Base-by-base conservation (phyloP, 1,140 invertebrate genomes). In the Paralvinella palmiformis region DNA sequence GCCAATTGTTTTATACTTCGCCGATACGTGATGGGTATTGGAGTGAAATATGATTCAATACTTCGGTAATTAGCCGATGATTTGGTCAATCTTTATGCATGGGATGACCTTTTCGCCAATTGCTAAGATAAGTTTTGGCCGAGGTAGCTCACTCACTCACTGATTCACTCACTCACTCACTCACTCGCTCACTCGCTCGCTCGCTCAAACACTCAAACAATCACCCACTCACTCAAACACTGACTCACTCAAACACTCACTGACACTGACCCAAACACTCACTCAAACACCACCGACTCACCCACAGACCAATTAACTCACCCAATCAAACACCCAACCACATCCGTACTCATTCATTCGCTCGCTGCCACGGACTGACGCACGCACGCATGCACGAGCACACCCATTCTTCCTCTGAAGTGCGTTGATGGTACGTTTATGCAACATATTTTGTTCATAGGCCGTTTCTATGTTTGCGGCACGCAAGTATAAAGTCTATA, bases 241-340 rank as follows among this genome's bases (percentile, higher is more conserved):
- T 48, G n/a, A 48, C 44, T 48, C 44, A 48, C 44, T 48, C 44
- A 48, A n/a, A 20, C 44, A 48, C 44, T 48, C 44, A 48, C 44
- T 48, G n/a, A 48, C 44, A 48, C 44, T 48, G n/a, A 48, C 44
- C 27, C 44, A 48, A n/a, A 13, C 37, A 44, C 37, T 44, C 37
- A 44, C 37, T 44, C 37, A 44, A 10, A 13, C 37, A n/a, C 10
- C 44, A 24, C 27, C n/a, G 27, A 48, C 44, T 48, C 44, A 48
- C 44, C n/a, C n/a, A 3, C n/a, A 4, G 2, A 2, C n/a, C n/a
- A 4, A 48, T 10, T 10, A 20, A 48, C 31, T 22, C 24, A 7
- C 31, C 7, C 31, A 29, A 27, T 7, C 17, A 27, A 52, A 52
- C 48, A 3, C 24, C 2, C 48, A 13, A 52, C 24, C 48, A 52